phyloP scores from a whole-genome alignment of 2,888 invertebrate species.

The Monopis laevigella region DNA sequence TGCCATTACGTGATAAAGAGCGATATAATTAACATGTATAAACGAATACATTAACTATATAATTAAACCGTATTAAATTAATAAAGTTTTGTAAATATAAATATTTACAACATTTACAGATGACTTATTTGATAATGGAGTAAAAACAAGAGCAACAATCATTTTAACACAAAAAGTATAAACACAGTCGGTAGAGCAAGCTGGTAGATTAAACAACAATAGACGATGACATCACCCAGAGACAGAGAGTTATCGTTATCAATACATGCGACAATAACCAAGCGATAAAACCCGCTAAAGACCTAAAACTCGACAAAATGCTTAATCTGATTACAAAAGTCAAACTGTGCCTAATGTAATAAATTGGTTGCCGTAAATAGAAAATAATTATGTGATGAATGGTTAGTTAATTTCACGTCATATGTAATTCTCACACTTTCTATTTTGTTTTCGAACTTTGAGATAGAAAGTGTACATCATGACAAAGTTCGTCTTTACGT shows the following conservation, averaged over 20 bases:
- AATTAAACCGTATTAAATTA: no score
- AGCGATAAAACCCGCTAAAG: background rate
- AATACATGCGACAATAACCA: background rate
- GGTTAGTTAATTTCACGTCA: slow-evolving; percentile 7
- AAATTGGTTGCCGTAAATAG: background rate
- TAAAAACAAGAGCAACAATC: no score
- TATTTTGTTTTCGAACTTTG: background rate
- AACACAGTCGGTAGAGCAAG: no score
- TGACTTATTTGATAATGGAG: no score
- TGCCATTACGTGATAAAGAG: no score
- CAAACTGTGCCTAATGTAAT: background rate
- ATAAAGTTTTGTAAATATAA: no score
- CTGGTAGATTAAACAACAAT: no score
- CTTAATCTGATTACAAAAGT: background rate
- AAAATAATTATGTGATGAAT: background rate
- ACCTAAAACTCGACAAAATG: background rate
- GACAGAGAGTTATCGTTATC: slow-evolving; percentile 3
- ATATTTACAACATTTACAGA: no score
- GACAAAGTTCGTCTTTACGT: background rate
- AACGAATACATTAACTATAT: no score
- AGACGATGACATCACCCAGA: slow-evolving; percentile 6
- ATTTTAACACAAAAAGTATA: no score
- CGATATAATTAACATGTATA: no score
- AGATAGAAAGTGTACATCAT: slow-evolving; percentile 3
- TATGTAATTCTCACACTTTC: slow-evolving; percentile 1